These are phyloP conservation scores for Odobenus rosmarus DNA, from an alignment of 2,113 vertebrate species.

Conservation along the genomic window DNA sequence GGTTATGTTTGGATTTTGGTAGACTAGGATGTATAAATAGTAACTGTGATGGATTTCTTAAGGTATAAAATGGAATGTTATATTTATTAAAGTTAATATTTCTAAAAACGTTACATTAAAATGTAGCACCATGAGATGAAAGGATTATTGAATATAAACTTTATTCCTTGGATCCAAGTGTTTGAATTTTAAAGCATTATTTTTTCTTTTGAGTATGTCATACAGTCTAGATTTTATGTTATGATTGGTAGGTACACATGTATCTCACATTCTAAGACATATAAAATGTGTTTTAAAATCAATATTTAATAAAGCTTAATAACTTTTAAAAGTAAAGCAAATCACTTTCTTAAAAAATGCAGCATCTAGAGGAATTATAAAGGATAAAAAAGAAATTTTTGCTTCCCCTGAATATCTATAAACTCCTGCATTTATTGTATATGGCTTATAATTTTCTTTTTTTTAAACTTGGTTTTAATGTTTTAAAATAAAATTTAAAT, in stretches of 20 bases:
- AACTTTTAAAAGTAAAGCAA: not conserved
- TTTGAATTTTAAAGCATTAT: not conserved
- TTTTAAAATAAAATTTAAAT: not conserved
- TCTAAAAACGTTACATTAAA: constrained; percentile 29
- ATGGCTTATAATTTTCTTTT: not conserved
- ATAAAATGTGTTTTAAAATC: not conserved
- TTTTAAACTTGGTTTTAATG: not conserved
- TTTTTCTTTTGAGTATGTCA: not conserved
- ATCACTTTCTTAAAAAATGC: not conserved
- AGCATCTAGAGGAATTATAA: not conserved
- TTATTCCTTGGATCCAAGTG: not conserved
- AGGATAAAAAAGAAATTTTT: not conserved
- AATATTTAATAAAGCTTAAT: not conserved
- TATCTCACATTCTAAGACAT: not conserved
- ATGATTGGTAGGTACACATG: not conserved
- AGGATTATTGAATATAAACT: not conserved
- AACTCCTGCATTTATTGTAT: not conserved
- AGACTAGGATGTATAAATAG: not conserved
- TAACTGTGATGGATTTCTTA: not conserved
- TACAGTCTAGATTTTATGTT: not conserved
- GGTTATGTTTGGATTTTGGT: constrained; percentile 21
- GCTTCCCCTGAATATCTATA: not conserved
- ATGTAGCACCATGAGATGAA: not conserved
- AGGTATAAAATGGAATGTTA: not conserved
- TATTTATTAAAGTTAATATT: not conserved